Evolutionary conservation across 2,113 vertebrate genomes (phyloP).

Genomic region (Megaleporinus macrocephalus): DNA sequence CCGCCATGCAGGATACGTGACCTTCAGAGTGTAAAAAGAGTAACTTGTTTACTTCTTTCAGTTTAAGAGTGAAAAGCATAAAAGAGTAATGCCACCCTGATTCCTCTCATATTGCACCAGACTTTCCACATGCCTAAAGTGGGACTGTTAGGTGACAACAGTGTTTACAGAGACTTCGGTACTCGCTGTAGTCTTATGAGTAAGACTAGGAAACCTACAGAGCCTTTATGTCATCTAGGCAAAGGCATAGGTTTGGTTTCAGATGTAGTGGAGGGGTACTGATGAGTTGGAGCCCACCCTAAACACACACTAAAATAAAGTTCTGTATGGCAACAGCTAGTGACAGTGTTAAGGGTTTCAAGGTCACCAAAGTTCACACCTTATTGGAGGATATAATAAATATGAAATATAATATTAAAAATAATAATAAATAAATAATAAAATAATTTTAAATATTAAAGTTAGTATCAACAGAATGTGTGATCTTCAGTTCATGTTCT

Average conservation of each 20-base stretch:
- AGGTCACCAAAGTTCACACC: too few relatives aligned
- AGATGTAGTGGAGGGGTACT: neutral
- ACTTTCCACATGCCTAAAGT: neutral
- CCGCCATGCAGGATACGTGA: neutral
- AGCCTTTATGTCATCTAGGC: neutral
- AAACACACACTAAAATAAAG: neutral
- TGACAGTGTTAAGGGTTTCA: neutral
- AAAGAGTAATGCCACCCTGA: neutral
- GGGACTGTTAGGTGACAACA: neutral
- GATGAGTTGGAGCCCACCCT: neutral
- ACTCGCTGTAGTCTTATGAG: neutral
- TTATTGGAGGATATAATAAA: too few relatives aligned
- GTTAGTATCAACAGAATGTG: too few relatives aligned
- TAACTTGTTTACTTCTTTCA: constrained; percentile 13
- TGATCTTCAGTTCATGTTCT: too few relatives aligned
- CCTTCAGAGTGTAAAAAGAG: constrained; percentile 21
- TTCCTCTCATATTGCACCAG: neutral
- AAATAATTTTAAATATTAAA: too few relatives aligned
- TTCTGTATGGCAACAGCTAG: neutral
- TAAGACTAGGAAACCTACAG: neutral
- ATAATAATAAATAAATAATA: too few relatives aligned
- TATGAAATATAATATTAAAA: too few relatives aligned
- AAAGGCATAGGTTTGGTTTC: neutral
- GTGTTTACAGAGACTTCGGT: neutral
- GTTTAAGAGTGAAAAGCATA: neutral